Base-by-base conservation (phyloP, 2,888 invertebrate species). In the Campopleginae sp. region DNA sequence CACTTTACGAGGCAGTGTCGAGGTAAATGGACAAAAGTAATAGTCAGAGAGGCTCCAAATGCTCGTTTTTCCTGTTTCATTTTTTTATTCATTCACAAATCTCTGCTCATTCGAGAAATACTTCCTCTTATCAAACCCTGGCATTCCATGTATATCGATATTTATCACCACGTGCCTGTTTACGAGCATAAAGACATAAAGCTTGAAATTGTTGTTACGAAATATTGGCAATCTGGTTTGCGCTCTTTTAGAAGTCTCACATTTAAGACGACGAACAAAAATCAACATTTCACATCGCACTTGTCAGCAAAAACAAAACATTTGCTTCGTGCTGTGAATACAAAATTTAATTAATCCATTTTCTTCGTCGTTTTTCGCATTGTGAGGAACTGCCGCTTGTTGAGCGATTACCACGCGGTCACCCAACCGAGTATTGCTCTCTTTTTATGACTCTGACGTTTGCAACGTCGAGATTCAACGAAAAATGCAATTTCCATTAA, bases 141-240 rank as follows among this genome's bases (percentile, higher is more conserved):
- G 10, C 19, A 33, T 33, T 71, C n/a, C 48, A n/a, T 31, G n/a
- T n/a, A n/a, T 4, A 65, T 17, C 5, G n/a, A 31, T 4, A 68
- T 46, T 17, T 46, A 68, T 46, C n/a, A 42, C 74, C 71, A 65
- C 46, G 27, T 66, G 68, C 61, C 80, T 42, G 48, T 8, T 46
- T 12, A 12, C 65, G 44, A 77, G 46, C 71, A 65, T 71, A 65
- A 80, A 76, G 63, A 33, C 77, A 77, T 72, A 71, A 72, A 82
- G 65, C 48, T 71, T 65, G 51, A 17, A 61, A 58, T 77, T 70
- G 33, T 70, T 65, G 65, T 81, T 81, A 58, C 80, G 77, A 81
- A 77, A 81, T 77, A 76, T 58, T 58, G 58, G 74, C 74, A 74
- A 74, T 42, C 74, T 42, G 17, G 74, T 74, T 58, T 10, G 42